Percentiles rank a stretch among this genome's conserved stretches.
phyloP scores from a whole-genome alignment of 2,113 vertebrate species.

The Etheostoma spectabile region DNA sequence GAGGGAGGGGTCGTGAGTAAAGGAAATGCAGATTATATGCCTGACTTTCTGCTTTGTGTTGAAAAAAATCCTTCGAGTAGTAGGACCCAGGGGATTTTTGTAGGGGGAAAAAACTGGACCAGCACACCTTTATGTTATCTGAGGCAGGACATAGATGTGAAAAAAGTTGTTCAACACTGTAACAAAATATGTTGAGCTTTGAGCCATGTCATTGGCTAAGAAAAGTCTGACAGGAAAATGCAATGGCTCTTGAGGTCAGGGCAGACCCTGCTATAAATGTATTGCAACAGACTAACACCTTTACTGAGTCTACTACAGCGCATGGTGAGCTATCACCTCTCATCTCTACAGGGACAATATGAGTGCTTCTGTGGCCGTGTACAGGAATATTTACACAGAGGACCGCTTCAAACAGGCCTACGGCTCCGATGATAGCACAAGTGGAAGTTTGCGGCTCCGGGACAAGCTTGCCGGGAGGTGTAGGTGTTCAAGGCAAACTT shows the following conservation, averaged over 20 bases:
- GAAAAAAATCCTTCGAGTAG: conserved; percentile 60
- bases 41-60: conserved; percentile 35
- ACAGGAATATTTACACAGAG: conserved; percentile 87
- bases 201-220: conserved; percentile 78
- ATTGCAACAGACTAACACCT: conserved; percentile 50
- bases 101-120: conserved; percentile 32
- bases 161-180: conserved; percentile 70
- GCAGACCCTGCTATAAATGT: conserved; percentile 79
- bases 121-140: conserved; percentile 76
- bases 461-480: conserved; percentile 73
- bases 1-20: conserved; percentile 26
- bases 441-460: conserved; percentile 61
- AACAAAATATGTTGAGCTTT: conserved; percentile 64
- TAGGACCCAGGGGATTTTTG: conserved; percentile 82
- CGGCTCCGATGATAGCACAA: conserved; percentile 72
- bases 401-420: conserved; percentile 87
- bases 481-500: conserved; percentile 83
- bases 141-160: conserved; percentile 62
- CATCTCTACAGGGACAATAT: conserved; percentile 67
- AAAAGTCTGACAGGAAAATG: conserved; percentile 79
- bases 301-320: conserved; percentile 20
- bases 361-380: conserved; percentile 87
- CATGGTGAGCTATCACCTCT: conserved; percentile 18
- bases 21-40: conserved; percentile 21
- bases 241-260: conserved; percentile 74